phyloP scores from a whole-genome alignment of 1,140 invertebrate species.

The Drosophila tristis region DNA sequence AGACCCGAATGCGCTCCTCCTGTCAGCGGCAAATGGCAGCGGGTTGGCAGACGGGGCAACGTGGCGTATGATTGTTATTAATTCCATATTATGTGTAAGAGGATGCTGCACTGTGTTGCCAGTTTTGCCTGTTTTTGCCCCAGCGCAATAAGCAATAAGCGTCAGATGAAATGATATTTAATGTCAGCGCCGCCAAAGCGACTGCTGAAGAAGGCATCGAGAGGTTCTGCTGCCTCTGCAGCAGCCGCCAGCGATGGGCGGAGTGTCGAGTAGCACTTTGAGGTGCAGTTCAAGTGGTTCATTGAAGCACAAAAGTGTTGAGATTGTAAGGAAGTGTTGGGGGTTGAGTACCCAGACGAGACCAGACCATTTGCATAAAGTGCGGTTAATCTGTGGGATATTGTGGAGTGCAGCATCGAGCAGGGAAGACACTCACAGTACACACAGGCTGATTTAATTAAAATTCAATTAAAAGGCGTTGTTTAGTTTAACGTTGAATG shows the following conservation, averaged over 20 bases:
- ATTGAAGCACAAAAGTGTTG: slow-evolving; percentile 41
- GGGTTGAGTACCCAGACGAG: slow-evolving; percentile 6
- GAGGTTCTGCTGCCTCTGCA: not conserved
- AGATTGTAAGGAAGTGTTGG: slow-evolving; percentile 35
- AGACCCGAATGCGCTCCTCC: slow-evolving; percentile 62
- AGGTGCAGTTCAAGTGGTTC: slow-evolving; percentile 50
- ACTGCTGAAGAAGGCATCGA: slow-evolving; percentile 3
- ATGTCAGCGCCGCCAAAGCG: slow-evolving; percentile 45
- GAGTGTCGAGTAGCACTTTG: slow-evolving; percentile 12
- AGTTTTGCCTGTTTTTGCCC: slow-evolving; percentile 11
- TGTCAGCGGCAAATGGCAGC: slow-evolving; percentile 74
- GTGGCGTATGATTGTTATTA: slow-evolving; percentile 82
- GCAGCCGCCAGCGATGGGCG: no score
- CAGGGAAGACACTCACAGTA: not conserved
- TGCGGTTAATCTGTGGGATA: slow-evolving; percentile 28
- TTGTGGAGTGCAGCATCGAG: not conserved
- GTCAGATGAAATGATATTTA: slow-evolving; percentile 77
- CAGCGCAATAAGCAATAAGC: slow-evolving; percentile 74
- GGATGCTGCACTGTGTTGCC: slow-evolving; percentile 32
- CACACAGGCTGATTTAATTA: slow-evolving; percentile 42
- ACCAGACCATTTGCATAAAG: slow-evolving; percentile 28
- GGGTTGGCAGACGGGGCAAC: slow-evolving; percentile 50
- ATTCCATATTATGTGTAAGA: slow-evolving; percentile 78
- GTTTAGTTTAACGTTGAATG: slow-evolving; percentile 41
- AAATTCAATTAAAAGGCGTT: slow-evolving; percentile 64